phyloP scores from a whole-genome alignment of 1,140 invertebrate species.

The Scaptomyza graminum region DNA sequence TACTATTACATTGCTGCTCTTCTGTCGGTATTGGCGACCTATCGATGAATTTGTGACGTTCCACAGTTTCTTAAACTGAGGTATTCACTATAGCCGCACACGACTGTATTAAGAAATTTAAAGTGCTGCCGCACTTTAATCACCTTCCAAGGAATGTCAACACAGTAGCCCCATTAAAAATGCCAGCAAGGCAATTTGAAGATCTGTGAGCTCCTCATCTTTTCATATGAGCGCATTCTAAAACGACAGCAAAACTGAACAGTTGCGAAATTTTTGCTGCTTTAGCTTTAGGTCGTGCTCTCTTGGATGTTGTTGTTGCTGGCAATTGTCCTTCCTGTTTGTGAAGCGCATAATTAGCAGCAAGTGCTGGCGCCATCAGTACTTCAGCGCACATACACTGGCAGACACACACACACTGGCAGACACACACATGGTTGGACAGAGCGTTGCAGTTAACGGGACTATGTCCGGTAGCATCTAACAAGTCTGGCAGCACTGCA shows the following conservation, averaged over 20 bases:
- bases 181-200: neutral
- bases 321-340: constrained; percentile 5
- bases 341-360: constrained; percentile 62
- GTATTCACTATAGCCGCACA: too few relatives aligned
- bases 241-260: constrained; percentile 40
- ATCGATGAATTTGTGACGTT: too few relatives aligned
- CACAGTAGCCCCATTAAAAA: neutral
- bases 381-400: constrained; percentile 38
- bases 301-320: neutral
- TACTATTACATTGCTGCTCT: too few relatives aligned
- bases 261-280: constrained; percentile 5
- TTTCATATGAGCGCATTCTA: constrained; percentile 49
- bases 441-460: neutral
- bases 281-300: neutral
- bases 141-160: neutral
- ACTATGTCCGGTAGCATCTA: constrained; percentile 2
- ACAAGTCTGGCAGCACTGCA: constrained; percentile 12
- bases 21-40: too few relatives aligned
- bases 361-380: constrained; percentile 62
- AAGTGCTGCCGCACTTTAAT: neutral
- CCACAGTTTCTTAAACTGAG: too few relatives aligned
- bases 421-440: constrained; percentile 12
- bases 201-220: constrained; percentile 10
- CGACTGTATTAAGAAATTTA: too few relatives aligned
- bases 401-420: neutral